Base-by-base conservation (phyloP, 64 coral and sea anemone species). In the Actinia equina region DNA sequence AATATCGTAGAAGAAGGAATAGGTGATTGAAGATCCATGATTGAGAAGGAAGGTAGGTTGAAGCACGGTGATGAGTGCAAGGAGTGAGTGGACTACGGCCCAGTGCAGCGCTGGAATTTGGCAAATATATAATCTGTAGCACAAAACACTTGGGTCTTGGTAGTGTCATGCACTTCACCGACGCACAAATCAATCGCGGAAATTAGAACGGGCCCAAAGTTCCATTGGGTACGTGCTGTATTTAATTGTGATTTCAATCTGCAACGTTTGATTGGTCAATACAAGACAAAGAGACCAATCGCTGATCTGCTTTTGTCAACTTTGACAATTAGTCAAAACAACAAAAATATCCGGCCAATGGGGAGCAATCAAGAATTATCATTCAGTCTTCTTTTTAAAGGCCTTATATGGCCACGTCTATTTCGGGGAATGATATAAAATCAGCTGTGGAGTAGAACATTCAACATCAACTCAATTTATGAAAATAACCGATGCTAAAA, bases 1-100 rank as follows among this genome's bases (percentile, higher is more conserved):
- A 99, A 99, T 45, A 99, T 95, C 18, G 88, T 91, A 44, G 93
- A 89, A 85, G 93, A 99, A 53, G 97, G 97, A 43, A 99, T 78
- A 77, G 97, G 84, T 77, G 97, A 92, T 69, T 99, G 97, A 54
- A 99, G 85, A 78, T 99, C 97, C 97, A 99, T 99, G 78, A 44
- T 74, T 53, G 78, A 41, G 26, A 37, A 52, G 23, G 44, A 89
- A 51, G 19, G 43, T 10, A 45, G 85, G 80, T 79, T 83, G 60
- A 85, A 85, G 85, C 65, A 74, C 59, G 41, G 82, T 51, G 85
- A 76, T 64, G 59, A 90, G 91, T 86, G 79, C 59, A 80, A 62
- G 90, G 70, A 89, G 88, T 90, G 74, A 90, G 85, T 77, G 83
- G 90, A 87, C 90, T 79, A 92, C 90, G 86, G 82, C 78, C 88